phyloP scores from a whole-genome alignment of 1,140 invertebrate species.

The Drosophila neocordata region DNA sequence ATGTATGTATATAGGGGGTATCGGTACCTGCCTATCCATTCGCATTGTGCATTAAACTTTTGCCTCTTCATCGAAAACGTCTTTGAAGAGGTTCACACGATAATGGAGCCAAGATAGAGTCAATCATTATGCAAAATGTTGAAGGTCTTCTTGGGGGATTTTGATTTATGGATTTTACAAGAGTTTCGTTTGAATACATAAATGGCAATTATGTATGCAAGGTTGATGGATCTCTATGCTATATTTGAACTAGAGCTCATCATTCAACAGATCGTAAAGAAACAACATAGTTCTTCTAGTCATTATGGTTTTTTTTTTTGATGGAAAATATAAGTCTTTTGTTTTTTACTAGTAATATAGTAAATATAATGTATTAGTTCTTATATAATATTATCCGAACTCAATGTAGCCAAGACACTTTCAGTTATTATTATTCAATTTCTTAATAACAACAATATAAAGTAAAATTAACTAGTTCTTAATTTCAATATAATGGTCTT shows the following conservation, averaged over 20 bases:
- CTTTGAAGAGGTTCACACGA: slow-evolving; percentile 27
- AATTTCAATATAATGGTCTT: no score
- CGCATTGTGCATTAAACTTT: slow-evolving; percentile 10
- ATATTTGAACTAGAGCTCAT: background rate
- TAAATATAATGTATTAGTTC: no score
- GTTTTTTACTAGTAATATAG: no score
- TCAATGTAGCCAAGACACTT: no score
- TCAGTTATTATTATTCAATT: no score
- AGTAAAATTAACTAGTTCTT: no score
- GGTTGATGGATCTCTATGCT: background rate
- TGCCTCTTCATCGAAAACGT: background rate
- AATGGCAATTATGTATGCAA: slow-evolving; percentile 15
- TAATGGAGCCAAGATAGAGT: slow-evolving; percentile 36
- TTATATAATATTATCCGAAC: no score
- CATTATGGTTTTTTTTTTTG: no score
- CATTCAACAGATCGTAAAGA: background rate
- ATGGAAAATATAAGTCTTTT: no score
- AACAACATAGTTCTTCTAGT: background rate
- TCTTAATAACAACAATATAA: no score
- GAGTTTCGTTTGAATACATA: slow-evolving; percentile 21
- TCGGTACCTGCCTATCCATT: slow-evolving; percentile 7
- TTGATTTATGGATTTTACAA: slow-evolving; percentile 32
- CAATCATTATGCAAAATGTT: slow-evolving; percentile 28
- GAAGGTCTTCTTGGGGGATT: slow-evolving; percentile 26
- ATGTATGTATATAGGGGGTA: background rate